These are phyloP conservation scores for Drosophila ironensis DNA, from an alignment of 1,140 invertebrate genomes.

Conservation along the genomic window DNA sequence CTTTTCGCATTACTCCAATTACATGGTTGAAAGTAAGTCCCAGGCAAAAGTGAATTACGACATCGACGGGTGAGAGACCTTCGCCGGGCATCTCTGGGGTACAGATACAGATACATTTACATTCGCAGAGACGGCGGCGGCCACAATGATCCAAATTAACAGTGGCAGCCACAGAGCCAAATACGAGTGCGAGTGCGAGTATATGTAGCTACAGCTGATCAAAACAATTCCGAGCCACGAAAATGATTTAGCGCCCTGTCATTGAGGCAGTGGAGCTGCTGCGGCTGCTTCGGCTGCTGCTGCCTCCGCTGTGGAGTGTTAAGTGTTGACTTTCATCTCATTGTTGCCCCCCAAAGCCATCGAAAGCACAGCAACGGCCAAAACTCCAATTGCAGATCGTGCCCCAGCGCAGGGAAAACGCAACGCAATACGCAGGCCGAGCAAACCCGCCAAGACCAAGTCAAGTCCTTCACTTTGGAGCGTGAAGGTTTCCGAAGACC, in stretches of 20 bases:
- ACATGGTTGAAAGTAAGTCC: slow-evolving; percentile 20
- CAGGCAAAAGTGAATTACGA: slow-evolving; percentile 54
- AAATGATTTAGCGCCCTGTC: slow-evolving; percentile 73
- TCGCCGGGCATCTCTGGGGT: slow-evolving; percentile 40
- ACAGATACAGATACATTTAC: slow-evolving; percentile 3
- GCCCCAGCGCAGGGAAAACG: slow-evolving; percentile 32
- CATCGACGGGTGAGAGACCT: slow-evolving; percentile 60
- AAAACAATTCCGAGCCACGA: slow-evolving; percentile 56
- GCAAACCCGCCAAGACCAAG: slow-evolving; percentile 31
- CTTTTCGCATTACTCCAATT: slow-evolving; percentile 42
- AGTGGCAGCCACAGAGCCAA: slow-evolving; percentile 45
- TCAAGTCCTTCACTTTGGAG: slow-evolving; percentile 76
- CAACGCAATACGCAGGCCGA: slow-evolving; percentile 41
- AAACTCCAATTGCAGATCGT: slow-evolving; percentile 33
- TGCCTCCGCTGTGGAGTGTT: slow-evolving; percentile 42
- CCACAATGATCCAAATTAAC: slow-evolving; percentile 74
- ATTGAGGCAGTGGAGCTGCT: slow-evolving; percentile 45
- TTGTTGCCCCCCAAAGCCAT: slow-evolving; percentile 23
- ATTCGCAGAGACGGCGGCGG: neutral
- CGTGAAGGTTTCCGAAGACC: slow-evolving; percentile 64
- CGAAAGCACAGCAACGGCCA: neutral
- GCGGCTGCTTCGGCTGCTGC: neutral
- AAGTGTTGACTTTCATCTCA: slow-evolving; percentile 78
- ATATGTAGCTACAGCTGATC: slow-evolving; percentile 58
- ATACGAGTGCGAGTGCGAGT: too few relatives aligned